phyloP scores from a whole-genome alignment of 2,888 invertebrate species.

The Torymus aiolomorphi region DNA sequence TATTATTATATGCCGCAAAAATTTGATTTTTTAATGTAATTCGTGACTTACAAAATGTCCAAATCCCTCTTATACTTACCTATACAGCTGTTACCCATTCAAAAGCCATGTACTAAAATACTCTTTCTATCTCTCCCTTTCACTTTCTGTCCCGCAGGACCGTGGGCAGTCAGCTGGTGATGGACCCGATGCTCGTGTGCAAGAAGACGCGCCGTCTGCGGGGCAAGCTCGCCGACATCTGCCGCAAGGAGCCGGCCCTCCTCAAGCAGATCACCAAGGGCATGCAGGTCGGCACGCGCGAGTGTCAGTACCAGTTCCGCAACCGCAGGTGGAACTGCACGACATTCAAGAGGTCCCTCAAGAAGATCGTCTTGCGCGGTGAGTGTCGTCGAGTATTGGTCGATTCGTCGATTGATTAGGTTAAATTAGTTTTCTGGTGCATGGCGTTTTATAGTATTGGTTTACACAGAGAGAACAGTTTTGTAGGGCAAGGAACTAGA shows the following conservation, averaged over 20 bases:
- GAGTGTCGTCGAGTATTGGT: slow-evolving; percentile 66
- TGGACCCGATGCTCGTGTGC: slow-evolving; percentile 93
- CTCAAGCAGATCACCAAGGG: slow-evolving; percentile 90
- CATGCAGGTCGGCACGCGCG: slow-evolving; percentile 87
- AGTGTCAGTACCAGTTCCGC: slow-evolving; percentile 92
- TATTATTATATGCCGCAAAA: no score
- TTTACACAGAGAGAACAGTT: no score
- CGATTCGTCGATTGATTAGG: no score
- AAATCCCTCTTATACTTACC: no score
- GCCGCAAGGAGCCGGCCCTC: slow-evolving; percentile 88
- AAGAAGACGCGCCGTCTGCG: slow-evolving; percentile 88
- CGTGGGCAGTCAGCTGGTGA: slow-evolving; percentile 89
- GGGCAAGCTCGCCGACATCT: slow-evolving; percentile 88
- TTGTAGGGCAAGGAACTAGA: no score
- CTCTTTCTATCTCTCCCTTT: no score
- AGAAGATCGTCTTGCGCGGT: slow-evolving; percentile 92
- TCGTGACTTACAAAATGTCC: no score
- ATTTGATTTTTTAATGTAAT: no score
- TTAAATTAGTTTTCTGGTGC: no score
- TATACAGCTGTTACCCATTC: no score
- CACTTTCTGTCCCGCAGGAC: slow-evolving; percentile 78
- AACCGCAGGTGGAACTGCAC: slow-evolving; percentile 94
- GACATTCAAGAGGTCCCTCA: slow-evolving; percentile 86
- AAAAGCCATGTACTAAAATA: no score
- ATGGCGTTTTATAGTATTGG: no score